These are phyloP conservation scores for Clepsis dumicolana DNA, from an alignment of 2,888 invertebrate species.

Conservation along the genomic window DNA sequence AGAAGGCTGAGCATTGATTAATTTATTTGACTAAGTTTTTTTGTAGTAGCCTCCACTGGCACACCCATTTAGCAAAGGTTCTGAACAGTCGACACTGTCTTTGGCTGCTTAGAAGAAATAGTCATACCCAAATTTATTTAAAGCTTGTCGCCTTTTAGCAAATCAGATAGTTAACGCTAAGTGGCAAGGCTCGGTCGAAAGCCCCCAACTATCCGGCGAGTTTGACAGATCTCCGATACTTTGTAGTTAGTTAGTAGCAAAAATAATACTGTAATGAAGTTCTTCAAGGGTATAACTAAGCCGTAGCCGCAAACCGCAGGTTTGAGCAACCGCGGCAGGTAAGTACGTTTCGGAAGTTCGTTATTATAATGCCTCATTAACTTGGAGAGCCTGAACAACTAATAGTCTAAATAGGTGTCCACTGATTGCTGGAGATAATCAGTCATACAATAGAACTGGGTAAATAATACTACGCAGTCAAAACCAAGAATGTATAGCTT, in stretches of 20 bases:
- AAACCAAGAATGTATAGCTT: slow-evolving; percentile 2
- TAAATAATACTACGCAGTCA: not conserved
- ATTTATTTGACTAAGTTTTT: too few species aligned
- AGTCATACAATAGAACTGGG: not conserved
- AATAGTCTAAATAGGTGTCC: not conserved
- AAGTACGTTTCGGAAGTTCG: slow-evolving; percentile 4
- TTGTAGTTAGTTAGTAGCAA: slow-evolving; percentile 31
- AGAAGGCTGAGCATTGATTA: not conserved
- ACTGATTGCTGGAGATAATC: not conserved
- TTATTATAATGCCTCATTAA: slow-evolving; percentile 16
- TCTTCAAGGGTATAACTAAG: slow-evolving; percentile 7
- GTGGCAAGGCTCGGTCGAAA: not conserved
- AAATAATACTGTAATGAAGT: slow-evolving; percentile 26
- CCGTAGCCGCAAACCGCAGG: slow-evolving; percentile 1
- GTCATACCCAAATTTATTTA: too few species aligned
- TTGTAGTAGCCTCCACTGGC: too few species aligned
- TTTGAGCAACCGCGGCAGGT: not conserved
- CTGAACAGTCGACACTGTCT: too few species aligned
- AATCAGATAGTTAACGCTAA: slow-evolving; percentile 11
- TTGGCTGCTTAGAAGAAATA: too few species aligned
- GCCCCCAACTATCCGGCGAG: slow-evolving; percentile 13
- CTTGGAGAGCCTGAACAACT: not conserved
- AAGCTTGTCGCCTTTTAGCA: not conserved
- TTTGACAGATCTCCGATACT: slow-evolving; percentile 38
- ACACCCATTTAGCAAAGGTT: too few species aligned